Conservation (phyloP, 2,113 vertebrate genomes). For the Tringa solitaria region DNA sequence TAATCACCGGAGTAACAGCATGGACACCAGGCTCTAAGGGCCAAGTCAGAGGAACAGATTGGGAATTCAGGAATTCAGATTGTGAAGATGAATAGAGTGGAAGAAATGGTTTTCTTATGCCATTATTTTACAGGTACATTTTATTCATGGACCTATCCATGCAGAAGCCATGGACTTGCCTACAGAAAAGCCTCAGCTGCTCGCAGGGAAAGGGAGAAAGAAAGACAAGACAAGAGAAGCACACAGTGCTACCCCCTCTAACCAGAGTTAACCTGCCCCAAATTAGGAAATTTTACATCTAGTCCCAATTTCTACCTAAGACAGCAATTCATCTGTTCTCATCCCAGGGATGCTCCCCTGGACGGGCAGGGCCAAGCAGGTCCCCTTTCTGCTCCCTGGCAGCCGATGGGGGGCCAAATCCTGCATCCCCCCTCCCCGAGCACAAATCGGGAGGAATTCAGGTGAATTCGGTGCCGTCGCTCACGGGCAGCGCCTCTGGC, state of each 20-base stretch:
- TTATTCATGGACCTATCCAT: not conserved
- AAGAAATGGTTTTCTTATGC: not conserved
- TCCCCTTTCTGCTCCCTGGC: not conserved
- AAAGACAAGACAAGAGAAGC: not conserved
- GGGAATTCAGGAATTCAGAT: no score
- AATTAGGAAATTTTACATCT: not conserved
- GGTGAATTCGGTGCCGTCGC: not conserved
- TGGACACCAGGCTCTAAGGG: not conserved
- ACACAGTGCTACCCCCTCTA: not conserved
- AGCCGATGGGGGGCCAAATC: not conserved
- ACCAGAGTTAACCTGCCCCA: not conserved
- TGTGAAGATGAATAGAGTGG: not conserved
- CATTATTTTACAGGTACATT: not conserved
- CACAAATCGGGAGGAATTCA: not conserved
- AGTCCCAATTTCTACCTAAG: not conserved
- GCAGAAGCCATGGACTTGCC: not conserved
- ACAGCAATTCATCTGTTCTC: not conserved
- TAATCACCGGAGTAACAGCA: not conserved
- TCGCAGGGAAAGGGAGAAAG: not conserved
- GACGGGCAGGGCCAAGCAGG: not conserved
- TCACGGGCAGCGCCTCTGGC: not conserved
- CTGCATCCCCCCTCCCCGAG: not conserved
- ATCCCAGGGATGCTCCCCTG: not conserved
- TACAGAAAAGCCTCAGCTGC: not conserved
- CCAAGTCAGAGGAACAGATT: not conserved